Percentiles rank a stretch among this genome's conserved stretches.
phyloP scores from a whole-genome alignment of 2,888 invertebrate genomes.

The Isoperla grammatica region DNA sequence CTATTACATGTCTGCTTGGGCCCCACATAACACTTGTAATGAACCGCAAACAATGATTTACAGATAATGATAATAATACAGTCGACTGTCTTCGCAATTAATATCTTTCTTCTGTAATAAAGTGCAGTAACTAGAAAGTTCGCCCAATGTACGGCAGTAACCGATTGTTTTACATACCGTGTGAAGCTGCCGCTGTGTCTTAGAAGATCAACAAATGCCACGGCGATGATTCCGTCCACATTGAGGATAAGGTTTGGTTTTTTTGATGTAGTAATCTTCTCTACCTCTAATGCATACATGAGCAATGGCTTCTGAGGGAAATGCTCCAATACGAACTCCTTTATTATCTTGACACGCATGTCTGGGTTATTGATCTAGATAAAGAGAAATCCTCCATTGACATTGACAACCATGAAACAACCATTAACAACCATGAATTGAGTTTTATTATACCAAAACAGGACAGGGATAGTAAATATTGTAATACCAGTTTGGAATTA shows the following conservation, averaged over 20 bases:
- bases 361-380: conserved; percentile 92
- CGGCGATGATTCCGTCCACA: conserved; percentile 98
- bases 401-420: background rate
- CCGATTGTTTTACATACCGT: too few relatives aligned
- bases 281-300: conserved; percentile 93
- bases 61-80: too few relatives aligned
- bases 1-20: too few relatives aligned
- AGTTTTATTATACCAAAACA: background rate
- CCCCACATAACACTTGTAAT: too few relatives aligned
- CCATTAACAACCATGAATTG: background rate
- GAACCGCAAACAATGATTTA: too few relatives aligned
- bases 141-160: too few relatives aligned
- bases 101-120: too few relatives aligned
- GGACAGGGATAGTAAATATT: too few relatives aligned
- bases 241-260: conserved; percentile 99
- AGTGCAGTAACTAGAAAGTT: too few relatives aligned
- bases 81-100: too few relatives aligned
- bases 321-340: conserved; percentile 89
- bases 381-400: conserved; percentile 23
- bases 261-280: conserved; percentile 98
- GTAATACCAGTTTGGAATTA: too few relatives aligned
- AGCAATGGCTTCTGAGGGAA: conserved; percentile 94
- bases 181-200: conserved; percentile 93
- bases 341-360: conserved; percentile 93
- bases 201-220: conserved; percentile 94